phyloP scores from a whole-genome alignment of 2,797 vertebrate genomes.

The Malurus leucopterus region DNA sequence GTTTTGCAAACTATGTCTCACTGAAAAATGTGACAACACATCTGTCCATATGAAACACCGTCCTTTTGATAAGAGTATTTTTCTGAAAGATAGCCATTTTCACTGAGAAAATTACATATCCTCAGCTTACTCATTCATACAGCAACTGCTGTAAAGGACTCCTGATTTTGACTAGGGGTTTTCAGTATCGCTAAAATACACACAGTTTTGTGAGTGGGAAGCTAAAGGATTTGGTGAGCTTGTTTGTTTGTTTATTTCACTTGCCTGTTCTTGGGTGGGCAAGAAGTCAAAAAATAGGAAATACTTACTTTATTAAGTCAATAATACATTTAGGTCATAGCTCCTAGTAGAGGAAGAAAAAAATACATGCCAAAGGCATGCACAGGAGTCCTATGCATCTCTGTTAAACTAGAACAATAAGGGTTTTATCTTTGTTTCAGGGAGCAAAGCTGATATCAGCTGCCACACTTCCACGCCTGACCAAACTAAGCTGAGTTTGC shows the following conservation, averaged over 20 bases:
- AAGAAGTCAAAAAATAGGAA: not conserved
- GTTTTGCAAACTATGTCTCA: not conserved
- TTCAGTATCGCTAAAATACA: not conserved
- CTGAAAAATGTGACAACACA: not conserved
- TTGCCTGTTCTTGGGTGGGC: not conserved
- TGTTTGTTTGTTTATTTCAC: not conserved
- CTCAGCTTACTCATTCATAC: not conserved
- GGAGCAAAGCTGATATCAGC: not conserved
- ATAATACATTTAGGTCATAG: not conserved
- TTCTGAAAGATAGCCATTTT: not conserved
- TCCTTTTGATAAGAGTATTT: not conserved
- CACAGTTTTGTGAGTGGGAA: not conserved
- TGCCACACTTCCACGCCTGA: not conserved
- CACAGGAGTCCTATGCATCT: not conserved
- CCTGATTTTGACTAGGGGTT: not conserved
- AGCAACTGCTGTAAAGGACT: not conserved
- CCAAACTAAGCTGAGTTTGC: conserved; percentile 21
- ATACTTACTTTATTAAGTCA: not conserved
- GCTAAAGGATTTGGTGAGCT: not conserved
- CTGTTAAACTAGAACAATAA: not conserved
- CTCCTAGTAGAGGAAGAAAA: not conserved
- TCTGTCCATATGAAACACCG: not conserved
- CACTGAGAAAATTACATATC: not conserved
- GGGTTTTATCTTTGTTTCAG: not conserved
- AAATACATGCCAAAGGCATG: not conserved